A percentile compares a stretch with the other conserved stretches of the same genome.
These are phyloP conservation scores for Hetaerina titia DNA, from an alignment of 2,888 invertebrate species.

Conservation along the genomic window DNA sequence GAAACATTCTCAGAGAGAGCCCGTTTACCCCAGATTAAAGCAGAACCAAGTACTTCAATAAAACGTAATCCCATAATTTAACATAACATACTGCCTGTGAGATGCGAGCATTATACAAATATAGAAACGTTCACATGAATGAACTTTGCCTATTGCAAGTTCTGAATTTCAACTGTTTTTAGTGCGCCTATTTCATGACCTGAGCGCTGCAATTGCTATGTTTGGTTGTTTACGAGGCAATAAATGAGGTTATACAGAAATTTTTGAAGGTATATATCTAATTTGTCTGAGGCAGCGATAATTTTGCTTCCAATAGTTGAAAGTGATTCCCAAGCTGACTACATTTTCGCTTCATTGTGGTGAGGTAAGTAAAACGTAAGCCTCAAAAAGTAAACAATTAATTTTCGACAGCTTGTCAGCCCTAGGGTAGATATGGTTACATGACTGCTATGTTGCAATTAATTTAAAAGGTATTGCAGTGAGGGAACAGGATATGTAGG, in stretches of 20 bases:
- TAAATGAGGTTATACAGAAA: neutral
- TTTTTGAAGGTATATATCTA: neutral
- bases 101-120: neutral
- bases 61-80: neutral
- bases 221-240: constrained; percentile 25
- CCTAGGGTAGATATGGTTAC: neutral
- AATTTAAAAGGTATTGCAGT: neutral
- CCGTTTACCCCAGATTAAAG: neutral
- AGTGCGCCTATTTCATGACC: neutral
- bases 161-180: constrained; percentile 9
- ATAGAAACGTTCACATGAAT: neutral
- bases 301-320: neutral
- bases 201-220: neutral
- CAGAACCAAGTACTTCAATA: neutral
- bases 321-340: neutral
- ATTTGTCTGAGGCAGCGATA: neutral
- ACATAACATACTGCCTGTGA: neutral
- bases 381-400: neutral
- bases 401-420: neutral
- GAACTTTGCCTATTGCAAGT: neutral
- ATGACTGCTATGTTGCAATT: neutral
- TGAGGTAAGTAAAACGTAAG: neutral
- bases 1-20: neutral
- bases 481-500: neutral
- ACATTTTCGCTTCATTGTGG: neutral